Evolutionary conservation across 2,113 vertebrate species (phyloP).

Genomic region (Sylvilagus bachmani): DNA sequence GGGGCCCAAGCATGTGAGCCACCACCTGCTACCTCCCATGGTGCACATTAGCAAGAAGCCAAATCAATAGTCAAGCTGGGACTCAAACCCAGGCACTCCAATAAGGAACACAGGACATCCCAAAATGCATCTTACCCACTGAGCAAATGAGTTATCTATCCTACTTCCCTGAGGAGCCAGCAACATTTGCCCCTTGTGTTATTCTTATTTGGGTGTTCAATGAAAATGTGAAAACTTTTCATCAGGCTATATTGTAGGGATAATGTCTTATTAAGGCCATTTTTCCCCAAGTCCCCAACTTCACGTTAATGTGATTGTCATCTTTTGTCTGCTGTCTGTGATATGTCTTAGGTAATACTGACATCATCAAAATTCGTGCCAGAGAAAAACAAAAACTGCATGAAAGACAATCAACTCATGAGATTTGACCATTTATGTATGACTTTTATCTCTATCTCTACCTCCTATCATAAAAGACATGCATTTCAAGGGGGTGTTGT

Average conservation of each 20-base stretch:
- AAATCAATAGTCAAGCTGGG: too few species aligned
- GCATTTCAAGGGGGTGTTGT: constrained; percentile 24
- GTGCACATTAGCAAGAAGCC: too few species aligned
- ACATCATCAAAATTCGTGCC: not conserved
- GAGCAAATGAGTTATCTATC: too few species aligned
- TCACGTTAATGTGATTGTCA: constrained; percentile 45
- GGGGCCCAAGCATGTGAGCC: too few species aligned
- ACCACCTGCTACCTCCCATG: too few species aligned
- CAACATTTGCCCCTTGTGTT: too few species aligned
- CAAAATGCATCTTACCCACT: too few species aligned
- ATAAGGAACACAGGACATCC: too few species aligned
- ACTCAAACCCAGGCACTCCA: too few species aligned
- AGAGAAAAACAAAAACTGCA: constrained; percentile 71
- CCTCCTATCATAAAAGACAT: constrained; percentile 61
- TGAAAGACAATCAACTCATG: constrained; percentile 46
- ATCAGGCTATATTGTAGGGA: constrained; percentile 84
- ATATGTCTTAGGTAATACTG: constrained; percentile 76
- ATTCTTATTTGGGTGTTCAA: constrained; percentile 85
- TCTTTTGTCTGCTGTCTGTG: constrained; percentile 50
- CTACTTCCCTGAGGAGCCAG: too few species aligned
- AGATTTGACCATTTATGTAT: constrained; percentile 52
- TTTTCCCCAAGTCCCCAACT: constrained; percentile 17
- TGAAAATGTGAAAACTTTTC: constrained; percentile 82
- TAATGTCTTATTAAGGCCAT: constrained; percentile 80
- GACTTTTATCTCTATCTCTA: constrained; percentile 39